Conservation (phyloP, 1,140 invertebrate species). For the Cotesia vestalis region DNA sequence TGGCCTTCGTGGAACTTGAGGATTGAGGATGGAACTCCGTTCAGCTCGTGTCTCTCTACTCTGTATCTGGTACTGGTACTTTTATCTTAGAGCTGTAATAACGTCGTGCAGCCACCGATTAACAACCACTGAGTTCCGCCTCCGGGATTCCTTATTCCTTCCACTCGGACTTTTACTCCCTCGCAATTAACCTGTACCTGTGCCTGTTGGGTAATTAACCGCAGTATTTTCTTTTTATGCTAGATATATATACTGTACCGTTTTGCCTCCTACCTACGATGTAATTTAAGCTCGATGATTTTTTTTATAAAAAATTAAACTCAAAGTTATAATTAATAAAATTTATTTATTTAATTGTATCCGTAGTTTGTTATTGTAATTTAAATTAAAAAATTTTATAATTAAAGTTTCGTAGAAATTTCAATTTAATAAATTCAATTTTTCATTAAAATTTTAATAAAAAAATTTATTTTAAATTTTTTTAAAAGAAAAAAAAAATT, state of each 20-base stretch:
- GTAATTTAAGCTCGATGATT: background rate
- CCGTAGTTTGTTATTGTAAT: no score
- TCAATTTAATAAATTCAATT: no score
- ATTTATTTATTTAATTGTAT: no score
- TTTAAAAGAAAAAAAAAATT: no score
- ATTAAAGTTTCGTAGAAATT: no score
- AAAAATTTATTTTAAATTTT: no score
- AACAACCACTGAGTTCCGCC: conserved; percentile 37
- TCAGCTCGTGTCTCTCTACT: conserved; percentile 19
- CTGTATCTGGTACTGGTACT: conserved; percentile 5
- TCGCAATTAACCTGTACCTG: conserved; percentile 7
- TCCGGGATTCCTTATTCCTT: conserved; percentile 15
- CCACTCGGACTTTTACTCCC: background rate
- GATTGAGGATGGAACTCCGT: conserved; percentile 39
- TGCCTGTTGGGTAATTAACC: conserved; percentile 33
- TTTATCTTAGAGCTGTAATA: conserved; percentile 35
- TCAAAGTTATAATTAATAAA: no score
- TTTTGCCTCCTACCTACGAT: background rate
- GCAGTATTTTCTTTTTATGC: conserved; percentile 3
- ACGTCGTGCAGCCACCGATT: conserved; percentile 39
- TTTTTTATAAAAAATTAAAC: no score
- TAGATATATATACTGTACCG: background rate
- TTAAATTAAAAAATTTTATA: no score
- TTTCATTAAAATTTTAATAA: no score
- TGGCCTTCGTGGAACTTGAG: conserved; percentile 49